Conservation (phyloP, 2,888 invertebrate species). For the Plebejus melissa region DNA sequence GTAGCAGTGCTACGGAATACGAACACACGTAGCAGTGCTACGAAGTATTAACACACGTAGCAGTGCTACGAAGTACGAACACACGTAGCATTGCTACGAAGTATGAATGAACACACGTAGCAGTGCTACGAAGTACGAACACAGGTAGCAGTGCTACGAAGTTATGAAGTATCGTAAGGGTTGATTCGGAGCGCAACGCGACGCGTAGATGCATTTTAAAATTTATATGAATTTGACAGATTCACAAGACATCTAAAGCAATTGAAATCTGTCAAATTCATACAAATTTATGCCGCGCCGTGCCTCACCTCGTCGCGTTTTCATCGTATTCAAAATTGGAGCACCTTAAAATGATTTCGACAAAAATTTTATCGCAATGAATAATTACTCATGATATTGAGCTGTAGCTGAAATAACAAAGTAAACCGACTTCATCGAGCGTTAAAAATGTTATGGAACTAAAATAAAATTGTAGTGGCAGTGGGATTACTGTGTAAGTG, state of each 20-base stretch:
- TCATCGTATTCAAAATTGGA: background rate
- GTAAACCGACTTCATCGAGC: background rate
- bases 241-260: no score
- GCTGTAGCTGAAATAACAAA: background rate
- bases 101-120: no score
- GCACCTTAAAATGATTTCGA: background rate
- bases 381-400: background rate
- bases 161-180: background rate
- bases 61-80: background rate
- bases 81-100: no score
- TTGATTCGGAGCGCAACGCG: no score
- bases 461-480: constrained; percentile 14
- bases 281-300: no score
- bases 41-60: background rate
- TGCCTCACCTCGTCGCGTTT: no score
- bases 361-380: background rate
- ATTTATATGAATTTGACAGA: no score
- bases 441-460: constrained; percentile 13
- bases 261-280: no score
- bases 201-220: no score
- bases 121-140: background rate
- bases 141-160: background rate
- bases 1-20: background rate
- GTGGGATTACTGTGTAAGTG: constrained; percentile 14
- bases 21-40: no score